Percentiles rank a stretch among this genome's conserved stretches.
These are phyloP conservation scores for Lepidothrix coronata DNA, from an alignment of 2,113 vertebrate genomes.

Conservation along the genomic window DNA sequence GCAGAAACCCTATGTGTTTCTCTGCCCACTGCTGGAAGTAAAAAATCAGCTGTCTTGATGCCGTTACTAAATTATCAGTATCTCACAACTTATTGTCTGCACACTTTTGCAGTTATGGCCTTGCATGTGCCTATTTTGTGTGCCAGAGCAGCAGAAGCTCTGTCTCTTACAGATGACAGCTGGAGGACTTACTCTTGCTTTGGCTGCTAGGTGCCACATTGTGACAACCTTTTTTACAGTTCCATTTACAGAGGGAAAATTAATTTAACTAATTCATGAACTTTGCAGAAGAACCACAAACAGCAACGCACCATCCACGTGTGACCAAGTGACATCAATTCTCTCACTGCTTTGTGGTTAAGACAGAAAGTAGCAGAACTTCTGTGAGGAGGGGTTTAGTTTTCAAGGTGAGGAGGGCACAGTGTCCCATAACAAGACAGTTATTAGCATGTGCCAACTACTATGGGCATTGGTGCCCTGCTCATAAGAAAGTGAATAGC, in stretches of 20 bases:
- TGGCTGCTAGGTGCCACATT: neutral
- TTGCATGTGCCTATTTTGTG: neutral
- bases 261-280: neutral
- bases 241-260: neutral
- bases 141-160: neutral
- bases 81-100: neutral
- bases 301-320: neutral
- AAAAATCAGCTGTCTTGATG: neutral
- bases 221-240: neutral
- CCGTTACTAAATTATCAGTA: neutral
- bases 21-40: neutral
- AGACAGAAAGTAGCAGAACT: neutral
- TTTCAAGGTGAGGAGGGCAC: neutral
- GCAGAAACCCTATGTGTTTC: neutral
- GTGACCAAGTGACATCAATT: neutral
- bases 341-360: neutral
- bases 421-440: neutral
- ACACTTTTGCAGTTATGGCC: neutral
- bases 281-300: neutral
- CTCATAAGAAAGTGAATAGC: neutral
- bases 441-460: neutral
- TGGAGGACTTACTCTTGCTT: neutral
- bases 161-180: neutral
- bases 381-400: neutral
- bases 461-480: neutral